Conservation (phyloP, 1,140 invertebrate genomes). For the Aporrectodea caliginosa region DNA sequence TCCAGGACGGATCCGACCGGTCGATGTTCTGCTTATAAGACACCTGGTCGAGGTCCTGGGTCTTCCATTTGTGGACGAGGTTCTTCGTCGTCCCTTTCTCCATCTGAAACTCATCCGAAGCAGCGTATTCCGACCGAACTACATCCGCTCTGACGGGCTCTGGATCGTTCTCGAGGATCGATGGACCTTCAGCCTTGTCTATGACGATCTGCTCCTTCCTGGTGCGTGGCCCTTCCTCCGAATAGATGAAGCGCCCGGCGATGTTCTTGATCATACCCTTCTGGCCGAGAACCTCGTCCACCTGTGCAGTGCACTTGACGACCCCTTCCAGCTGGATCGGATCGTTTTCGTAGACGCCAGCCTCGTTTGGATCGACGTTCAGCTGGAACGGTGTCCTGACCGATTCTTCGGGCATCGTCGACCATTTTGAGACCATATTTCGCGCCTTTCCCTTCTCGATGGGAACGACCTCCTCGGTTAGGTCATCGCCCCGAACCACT, state of each 20-base stretch:
- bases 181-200: slow-evolving; percentile 13
- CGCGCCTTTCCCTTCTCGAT: slow-evolving; percentile 9
- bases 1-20: slow-evolving; percentile 9
- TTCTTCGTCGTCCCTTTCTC: slow-evolving; percentile 22
- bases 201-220: neutral
- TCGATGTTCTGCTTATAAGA: slow-evolving; percentile 11
- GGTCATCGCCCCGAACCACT: neutral
- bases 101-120: slow-evolving; percentile 8
- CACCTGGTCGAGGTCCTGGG: slow-evolving; percentile 21
- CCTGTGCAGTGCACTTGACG: neutral
- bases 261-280: slow-evolving; percentile 17
- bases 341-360: slow-evolving; percentile 27
- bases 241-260: slow-evolving; percentile 2
- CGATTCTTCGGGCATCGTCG: slow-evolving; percentile 1
- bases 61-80: slow-evolving; percentile 23
- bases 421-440: neutral
- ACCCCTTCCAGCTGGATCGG: slow-evolving; percentile 26
- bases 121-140: neutral
- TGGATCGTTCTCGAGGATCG: slow-evolving; percentile 12
- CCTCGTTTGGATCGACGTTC: slow-evolving; percentile 1
- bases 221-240: slow-evolving; percentile 5
- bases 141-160: neutral
- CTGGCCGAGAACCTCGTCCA: slow-evolving; percentile 6
- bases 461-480: neutral
- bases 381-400: neutral